phyloP scores from a whole-genome alignment of 2,113 vertebrate genomes.

The Phylloscopus trochilus region DNA sequence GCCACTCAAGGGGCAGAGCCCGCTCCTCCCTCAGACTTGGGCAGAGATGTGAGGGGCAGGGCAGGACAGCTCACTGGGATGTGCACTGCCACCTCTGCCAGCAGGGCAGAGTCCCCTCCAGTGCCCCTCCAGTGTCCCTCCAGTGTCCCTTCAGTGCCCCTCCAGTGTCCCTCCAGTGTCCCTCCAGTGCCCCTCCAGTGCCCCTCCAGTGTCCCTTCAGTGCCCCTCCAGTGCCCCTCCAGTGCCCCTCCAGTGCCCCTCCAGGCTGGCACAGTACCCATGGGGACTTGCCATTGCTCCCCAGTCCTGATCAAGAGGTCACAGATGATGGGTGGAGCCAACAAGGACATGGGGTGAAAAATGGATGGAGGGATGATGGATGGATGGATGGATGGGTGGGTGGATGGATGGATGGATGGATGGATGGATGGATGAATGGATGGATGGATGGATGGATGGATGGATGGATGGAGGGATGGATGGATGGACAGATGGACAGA shows the following conservation, averaged over 20 bases:
- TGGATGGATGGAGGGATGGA: neutral
- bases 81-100: neutral
- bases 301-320: neutral
- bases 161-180: neutral
- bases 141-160: too few relatives aligned
- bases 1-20: neutral
- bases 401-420: neutral
- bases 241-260: neutral
- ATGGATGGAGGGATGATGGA: too few relatives aligned
- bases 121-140: too few relatives aligned
- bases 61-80: accelerated
- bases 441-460: too few relatives aligned
- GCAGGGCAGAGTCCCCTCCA: neutral
- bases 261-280: too few relatives aligned
- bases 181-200: neutral
- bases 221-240: neutral
- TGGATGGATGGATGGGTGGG: neutral
- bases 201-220: too few relatives aligned
- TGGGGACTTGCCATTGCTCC: neutral
- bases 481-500: neutral
- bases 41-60: neutral
- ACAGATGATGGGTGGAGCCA: neutral
- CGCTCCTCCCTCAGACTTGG: accelerated
- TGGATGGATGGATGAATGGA: neutral
- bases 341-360: neutral